Conservation (phyloP, 2,113 vertebrate species). For the Daboia siamensis region DNA sequence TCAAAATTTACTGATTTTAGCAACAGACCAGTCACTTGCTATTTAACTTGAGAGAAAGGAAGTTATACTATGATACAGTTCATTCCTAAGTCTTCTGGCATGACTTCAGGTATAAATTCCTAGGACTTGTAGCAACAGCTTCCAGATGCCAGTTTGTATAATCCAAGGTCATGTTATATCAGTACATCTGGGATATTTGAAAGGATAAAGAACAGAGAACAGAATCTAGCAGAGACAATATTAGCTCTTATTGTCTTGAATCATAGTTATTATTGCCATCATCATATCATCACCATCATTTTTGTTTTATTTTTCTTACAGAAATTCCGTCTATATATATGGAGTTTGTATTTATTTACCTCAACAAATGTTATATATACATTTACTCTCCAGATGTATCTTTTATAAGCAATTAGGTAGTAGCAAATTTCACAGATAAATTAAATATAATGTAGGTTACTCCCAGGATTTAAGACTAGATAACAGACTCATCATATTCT, state of each 20-base stretch:
- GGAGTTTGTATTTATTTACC: neutral
- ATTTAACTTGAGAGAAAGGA: constrained; percentile 47
- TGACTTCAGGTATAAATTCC: neutral
- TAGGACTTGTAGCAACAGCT: neutral
- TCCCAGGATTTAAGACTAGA: neutral
- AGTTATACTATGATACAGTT: neutral
- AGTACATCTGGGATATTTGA: neutral
- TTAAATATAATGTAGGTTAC: neutral
- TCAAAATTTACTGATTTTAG: constrained; percentile 53
- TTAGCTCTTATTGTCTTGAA: neutral
- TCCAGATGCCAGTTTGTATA: neutral
- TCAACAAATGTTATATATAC: neutral
- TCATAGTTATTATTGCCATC: neutral
- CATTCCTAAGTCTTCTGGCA: neutral
- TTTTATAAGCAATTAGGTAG: neutral
- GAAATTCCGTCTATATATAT: neutral
- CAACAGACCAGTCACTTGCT: constrained; percentile 27
- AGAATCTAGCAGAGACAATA: neutral
- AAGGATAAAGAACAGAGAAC: neutral
- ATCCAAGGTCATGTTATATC: neutral
- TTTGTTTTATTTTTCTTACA: neutral
- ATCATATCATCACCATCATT: neutral
- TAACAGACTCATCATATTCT: neutral
- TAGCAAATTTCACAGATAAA: neutral
- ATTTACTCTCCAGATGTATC: neutral